Conservation (phyloP, 2,888 invertebrate species). For the Iphiclides podalirius region DNA sequence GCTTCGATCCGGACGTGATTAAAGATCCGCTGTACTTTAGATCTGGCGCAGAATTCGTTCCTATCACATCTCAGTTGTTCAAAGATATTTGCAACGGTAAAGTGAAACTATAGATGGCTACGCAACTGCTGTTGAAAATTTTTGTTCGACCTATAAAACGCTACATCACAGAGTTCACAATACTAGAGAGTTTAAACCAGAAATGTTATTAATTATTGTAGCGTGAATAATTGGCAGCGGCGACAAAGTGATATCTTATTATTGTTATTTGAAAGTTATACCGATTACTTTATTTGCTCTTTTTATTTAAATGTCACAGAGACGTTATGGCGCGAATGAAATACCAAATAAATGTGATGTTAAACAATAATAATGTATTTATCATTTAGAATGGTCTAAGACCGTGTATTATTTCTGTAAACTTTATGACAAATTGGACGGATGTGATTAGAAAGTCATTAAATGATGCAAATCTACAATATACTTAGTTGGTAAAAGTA, state of each 20-base stretch:
- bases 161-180: neutral
- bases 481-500: neutral
- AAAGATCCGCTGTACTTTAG: constrained; percentile 88
- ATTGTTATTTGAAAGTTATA: constrained; percentile 6
- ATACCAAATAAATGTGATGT: constrained; percentile 20
- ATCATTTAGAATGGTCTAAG: constrained; percentile 19
- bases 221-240: neutral
- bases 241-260: constrained; percentile 3
- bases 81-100: constrained; percentile 77
- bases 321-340: neutral
- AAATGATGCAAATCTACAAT: constrained; percentile 1
- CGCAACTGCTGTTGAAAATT: neutral
- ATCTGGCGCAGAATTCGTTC: constrained; percentile 72
- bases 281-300: constrained; percentile 8
- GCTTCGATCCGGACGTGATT: constrained; percentile 86
- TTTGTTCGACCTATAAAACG: neutral
- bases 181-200: neutral
- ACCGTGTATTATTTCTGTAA: constrained; percentile 3
- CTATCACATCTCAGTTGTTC: constrained; percentile 81
- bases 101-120: constrained; percentile 56
- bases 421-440: neutral
- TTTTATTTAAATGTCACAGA: constrained; percentile 4
- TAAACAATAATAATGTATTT: constrained; percentile 11
- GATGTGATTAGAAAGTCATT: constrained; percentile 6
- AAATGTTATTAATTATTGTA: neutral